Evolutionary conservation across 2,797 vertebrate genomes (phyloP).

Genomic region (Myiothlypis coronata): DNA sequence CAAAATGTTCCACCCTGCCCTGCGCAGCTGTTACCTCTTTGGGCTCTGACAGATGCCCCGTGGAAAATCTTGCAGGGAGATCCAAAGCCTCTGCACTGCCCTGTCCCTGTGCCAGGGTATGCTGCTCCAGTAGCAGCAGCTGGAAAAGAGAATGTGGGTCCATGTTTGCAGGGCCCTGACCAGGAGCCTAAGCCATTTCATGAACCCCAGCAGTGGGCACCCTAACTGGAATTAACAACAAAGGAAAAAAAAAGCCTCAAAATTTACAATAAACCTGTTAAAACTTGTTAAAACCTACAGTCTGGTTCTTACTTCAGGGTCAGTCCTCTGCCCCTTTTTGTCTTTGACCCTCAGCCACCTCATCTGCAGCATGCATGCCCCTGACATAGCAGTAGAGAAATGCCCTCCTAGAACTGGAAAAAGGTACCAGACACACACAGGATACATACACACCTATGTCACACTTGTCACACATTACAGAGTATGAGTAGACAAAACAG

Average conservation of each 20-base stretch:
- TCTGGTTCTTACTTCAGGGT: not conserved
- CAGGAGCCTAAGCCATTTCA: not conserved
- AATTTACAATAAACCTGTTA: not conserved
- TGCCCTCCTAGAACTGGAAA: not conserved
- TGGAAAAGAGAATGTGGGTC: not conserved
- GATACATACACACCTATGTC: not conserved
- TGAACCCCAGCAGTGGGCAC: not conserved
- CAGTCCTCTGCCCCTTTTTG: not conserved
- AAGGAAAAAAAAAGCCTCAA: not conserved
- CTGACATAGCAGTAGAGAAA: not conserved
- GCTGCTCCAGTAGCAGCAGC: not conserved
- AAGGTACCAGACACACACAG: not conserved
- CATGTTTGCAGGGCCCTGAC: not conserved
- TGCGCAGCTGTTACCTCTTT: not conserved
- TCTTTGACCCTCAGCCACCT: not conserved
- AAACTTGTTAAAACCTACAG: not conserved
- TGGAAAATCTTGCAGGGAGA: not conserved
- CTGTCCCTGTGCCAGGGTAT: not conserved
- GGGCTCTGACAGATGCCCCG: not conserved
- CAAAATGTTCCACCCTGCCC: constrained; percentile 16
- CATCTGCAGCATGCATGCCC: fast-evolving
- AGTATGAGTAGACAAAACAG: not conserved
- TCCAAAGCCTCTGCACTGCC: not conserved
- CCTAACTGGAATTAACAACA: not conserved
- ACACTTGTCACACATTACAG: not conserved